Percentiles rank a stretch among this genome's conserved stretches.
Evolutionary conservation across 1,140 invertebrate genomes (phyloP).

Genomic region (Megalonaias nervosa): DNA sequence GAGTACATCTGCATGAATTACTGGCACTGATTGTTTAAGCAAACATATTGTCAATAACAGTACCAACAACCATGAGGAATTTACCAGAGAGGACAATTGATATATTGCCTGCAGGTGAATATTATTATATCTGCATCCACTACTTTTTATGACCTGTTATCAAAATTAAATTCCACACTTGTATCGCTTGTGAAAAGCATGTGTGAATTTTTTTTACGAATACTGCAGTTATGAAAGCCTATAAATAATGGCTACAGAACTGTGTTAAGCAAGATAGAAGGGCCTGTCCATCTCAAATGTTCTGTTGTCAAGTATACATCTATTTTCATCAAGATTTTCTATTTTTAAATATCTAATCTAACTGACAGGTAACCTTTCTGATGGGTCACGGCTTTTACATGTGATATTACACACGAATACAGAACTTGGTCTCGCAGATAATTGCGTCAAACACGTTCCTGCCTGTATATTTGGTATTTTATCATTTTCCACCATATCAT

Average conservation of each 20-base stretch:
- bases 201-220: background rate
- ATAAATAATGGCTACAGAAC: background rate
- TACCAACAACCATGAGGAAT: background rate
- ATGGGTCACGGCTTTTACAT: background rate
- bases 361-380: constrained; percentile 6
- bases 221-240: background rate
- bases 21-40: constrained; percentile 6
- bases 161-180: background rate
- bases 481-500: background rate
- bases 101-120: constrained; percentile 10
- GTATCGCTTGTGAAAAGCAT: background rate
- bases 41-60: background rate
- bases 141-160: background rate
- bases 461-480: constrained; percentile 5
- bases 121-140: background rate
- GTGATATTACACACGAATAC: background rate
- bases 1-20: background rate
- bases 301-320: constrained; percentile 4
- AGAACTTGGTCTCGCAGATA: background rate
- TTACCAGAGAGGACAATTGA: constrained; percentile 2
- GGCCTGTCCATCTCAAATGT: background rate
- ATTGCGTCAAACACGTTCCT: background rate
- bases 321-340: background rate
- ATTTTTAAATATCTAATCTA: background rate
- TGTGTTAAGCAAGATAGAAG: constrained; percentile 3